Evolutionary conservation across 2,797 vertebrate species (phyloP).

Genomic region (Anolis apletophallus): DNA sequence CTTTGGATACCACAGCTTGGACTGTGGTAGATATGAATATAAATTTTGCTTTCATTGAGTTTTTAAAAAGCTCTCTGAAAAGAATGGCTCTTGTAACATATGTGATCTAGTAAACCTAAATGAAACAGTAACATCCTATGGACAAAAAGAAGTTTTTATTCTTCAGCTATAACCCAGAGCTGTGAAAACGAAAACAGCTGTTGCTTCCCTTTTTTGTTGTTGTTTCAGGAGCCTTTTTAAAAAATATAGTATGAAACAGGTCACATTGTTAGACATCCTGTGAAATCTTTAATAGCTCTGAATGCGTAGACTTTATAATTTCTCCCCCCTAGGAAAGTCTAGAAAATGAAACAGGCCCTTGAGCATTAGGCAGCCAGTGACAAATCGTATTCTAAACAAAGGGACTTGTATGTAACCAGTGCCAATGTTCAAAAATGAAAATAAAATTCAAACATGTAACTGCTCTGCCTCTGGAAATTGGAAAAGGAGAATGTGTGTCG

Average conservation of each 20-base stretch:
- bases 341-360: slow-evolving; percentile 40
- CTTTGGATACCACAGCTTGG: slow-evolving; percentile 33
- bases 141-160: not conserved
- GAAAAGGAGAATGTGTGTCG: not conserved
- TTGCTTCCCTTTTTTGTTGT: not conserved
- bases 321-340: slow-evolving; percentile 36
- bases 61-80: slow-evolving; percentile 33
- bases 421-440: slow-evolving; percentile 36
- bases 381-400: slow-evolving; percentile 2
- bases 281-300: slow-evolving; percentile 60
- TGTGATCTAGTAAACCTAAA: not conserved
- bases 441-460: slow-evolving; percentile 48
- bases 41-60: slow-evolving; percentile 40
- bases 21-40: slow-evolving; percentile 11
- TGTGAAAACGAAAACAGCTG: slow-evolving; percentile 18
- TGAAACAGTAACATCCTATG: slow-evolving; percentile 30
- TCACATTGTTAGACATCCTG: slow-evolving; percentile 58
- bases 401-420: slow-evolving; percentile 37
- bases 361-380: slow-evolving; percentile 52
- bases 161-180: slow-evolving; percentile 18
- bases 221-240: slow-evolving; percentile 51
- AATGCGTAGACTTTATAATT: slow-evolving; percentile 54
- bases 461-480: slow-evolving; percentile 45
- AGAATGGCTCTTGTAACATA: not conserved
- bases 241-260: slow-evolving; percentile 54